These are phyloP conservation scores for Apogon hyalosoma DNA, from an alignment of 2,797 vertebrate genomes.

Conservation along the genomic window DNA sequence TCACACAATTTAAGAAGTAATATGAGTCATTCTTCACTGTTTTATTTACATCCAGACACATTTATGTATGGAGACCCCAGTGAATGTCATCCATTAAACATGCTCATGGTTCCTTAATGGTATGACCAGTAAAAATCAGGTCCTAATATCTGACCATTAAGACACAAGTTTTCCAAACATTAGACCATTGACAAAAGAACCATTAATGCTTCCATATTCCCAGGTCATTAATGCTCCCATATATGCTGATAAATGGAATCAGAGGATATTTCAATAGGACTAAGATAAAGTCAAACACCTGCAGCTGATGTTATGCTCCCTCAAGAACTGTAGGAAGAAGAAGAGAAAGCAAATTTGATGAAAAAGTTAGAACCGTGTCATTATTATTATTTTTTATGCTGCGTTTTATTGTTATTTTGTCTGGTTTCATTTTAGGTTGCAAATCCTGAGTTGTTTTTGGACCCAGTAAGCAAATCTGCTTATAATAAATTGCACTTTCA, in stretches of 20 bases:
- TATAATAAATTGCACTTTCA: conserved; percentile 71
- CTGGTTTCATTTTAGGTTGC: background rate
- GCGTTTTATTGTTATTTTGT: conserved; percentile 22
- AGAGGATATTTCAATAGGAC: conserved; percentile 18
- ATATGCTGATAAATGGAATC: conserved; percentile 5
- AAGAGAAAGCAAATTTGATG: no score
- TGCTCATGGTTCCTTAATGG: conserved; percentile 16
- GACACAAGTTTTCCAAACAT: conserved; percentile 31
- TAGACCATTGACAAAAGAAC: conserved; percentile 1
- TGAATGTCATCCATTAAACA: conserved; percentile 14
- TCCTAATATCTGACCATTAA: conserved; percentile 6
- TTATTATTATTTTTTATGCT: conserved; percentile 20
- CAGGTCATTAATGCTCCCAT: conserved; percentile 9
- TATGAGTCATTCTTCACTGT: conserved; percentile 30
- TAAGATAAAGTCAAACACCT: background rate
- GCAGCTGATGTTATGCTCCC: background rate
- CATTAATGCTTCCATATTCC: background rate
- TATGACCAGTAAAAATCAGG: conserved; percentile 3
- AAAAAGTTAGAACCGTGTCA: no score
- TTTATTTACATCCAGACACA: conserved; percentile 34
- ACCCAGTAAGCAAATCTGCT: conserved; percentile 63
- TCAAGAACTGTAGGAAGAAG: background rate
- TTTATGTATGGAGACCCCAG: conserved; percentile 32
- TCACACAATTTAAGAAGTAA: conserved; percentile 10
- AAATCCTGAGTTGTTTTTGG: conserved; percentile 32